Conservation (phyloP, 2,797 vertebrate genomes). For the Crenichthys baileyi region DNA sequence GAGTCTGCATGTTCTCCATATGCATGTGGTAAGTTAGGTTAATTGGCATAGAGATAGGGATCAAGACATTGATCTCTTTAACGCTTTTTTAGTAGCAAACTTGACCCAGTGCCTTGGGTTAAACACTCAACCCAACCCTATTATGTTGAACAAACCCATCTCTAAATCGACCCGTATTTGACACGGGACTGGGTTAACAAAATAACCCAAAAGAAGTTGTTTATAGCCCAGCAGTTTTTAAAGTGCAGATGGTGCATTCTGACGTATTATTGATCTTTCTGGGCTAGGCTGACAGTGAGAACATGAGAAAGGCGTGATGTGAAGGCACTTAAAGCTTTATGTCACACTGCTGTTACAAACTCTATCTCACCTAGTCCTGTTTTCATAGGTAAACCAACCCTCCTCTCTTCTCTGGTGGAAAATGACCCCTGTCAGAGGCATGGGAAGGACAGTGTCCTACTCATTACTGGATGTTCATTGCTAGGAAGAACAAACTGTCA, state of each 20-base stretch:
- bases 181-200: no score
- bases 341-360: slow-evolving; percentile 41
- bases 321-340: slow-evolving; percentile 52
- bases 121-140: no score
- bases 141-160: no score
- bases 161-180: no score
- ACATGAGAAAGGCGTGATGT: slow-evolving; percentile 58
- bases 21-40: neutral
- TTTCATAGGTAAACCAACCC: neutral
- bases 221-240: no score
- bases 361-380: neutral
- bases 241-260: slow-evolving; percentile 48
- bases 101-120: neutral
- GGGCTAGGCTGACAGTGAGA: slow-evolving; percentile 34
- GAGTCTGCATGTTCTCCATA: neutral
- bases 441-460: neutral
- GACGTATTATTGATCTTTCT: slow-evolving; percentile 46
- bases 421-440: neutral
- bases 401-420: neutral
- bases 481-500: no score
- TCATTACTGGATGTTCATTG: no score
- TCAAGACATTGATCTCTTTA: neutral
- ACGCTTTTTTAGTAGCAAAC: neutral
- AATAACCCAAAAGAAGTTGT: no score
- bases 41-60: neutral